Base-by-base conservation (phyloP, 2,888 invertebrate genomes). In the Sminthurides aquaticus region DNA sequence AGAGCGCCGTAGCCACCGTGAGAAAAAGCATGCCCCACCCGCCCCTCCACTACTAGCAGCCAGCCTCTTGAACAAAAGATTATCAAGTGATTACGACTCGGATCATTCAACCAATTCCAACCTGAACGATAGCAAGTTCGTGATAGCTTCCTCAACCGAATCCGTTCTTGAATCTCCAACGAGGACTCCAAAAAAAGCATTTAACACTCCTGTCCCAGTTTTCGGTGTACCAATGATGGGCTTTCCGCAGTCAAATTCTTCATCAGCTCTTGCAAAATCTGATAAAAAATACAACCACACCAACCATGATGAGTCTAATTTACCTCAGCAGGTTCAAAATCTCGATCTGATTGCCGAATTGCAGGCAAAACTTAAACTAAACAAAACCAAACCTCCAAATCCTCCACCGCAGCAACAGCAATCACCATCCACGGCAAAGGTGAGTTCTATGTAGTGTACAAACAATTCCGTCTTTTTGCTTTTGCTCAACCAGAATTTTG, bases 321-420 rank as follows among this genome's bases (percentile, higher is more conserved):
- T 72, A 52, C 74, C 74, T 8, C 67, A 72, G 22, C 74, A 74
- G 59, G 68, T 70, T 3, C 70, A 73, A 65, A 74, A 74, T 62
- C 68, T 57, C 2, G 71, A 74, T 52, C 65, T 74, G 27, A 74
- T 74, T 54, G 74, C 74, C 1, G 74, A 74, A 54, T 52, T 74
- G 15, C 74, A 74, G 54, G 71, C 71, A 1, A 74, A 74, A 56
- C 62, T 74, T 48, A 71, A 71, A 34, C 65, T 65, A 57, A 67
- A 67, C 29, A 72, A 72, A 59, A 71, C 74, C 2, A 70, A 69
- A 25, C 71, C 72, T 49, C 72, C 74, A 1, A 72, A 72, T 18
- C 72, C 74, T 15, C 74, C 72, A 18, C 74, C 72, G 8, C 74
- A 52, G 52, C 52, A 52, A 22, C 15, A 8, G 22, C 52, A 52